Evolutionary conservation across 2,888 invertebrate species (phyloP), one percentile per base, ranked within the genome.

Genomic region (Chaitophorus viminalis): DNA sequence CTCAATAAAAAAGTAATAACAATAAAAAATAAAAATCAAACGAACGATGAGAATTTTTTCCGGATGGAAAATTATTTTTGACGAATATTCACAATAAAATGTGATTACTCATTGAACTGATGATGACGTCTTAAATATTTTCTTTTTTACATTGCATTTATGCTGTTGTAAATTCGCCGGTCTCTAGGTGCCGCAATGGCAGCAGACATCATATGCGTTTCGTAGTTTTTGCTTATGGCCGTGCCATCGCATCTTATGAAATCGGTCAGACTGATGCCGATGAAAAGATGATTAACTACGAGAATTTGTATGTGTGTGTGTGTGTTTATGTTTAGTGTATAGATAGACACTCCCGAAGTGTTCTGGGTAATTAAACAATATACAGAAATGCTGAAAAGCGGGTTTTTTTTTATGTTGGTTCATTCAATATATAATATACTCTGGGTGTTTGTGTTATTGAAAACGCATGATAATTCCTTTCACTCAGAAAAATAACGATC

Each of bases 401-500:
- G 52, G 76, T 76, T 77, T 77, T 83, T 76, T 76, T 31, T 70
- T 46, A 14, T 46, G 68, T 68, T 29, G 68, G 46, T 77, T 52
- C 78, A 36, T 77, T 54, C 52, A 36, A 52, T 29, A 18, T 76
- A 76, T 39, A 75, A 60, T 33, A 60, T 36, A 60, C 25, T 39
- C 68, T 39, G 29, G 39, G 72, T 31, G 33, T 78, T 68, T 86
- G 85, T 74, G 78, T 87, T 77, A 87, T 87, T 87, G 86, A 87
- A 87, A 87, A 87, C 86, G 79, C 54, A 74, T 68, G 54, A 86
- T 79, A 76, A 84, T 79, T 87, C 86, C 86, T 87, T 87, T 87
- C 86, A 87, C 79, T 65, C 77, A 39, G 36, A 31, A 72, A 86
- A 87, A 87, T 84, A 79, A 87, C 72, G 84, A 84, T 84, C 84